These are phyloP conservation scores for Seriola dumerili DNA, from an alignment of 2,113 vertebrate species.

Conservation along the genomic window DNA sequence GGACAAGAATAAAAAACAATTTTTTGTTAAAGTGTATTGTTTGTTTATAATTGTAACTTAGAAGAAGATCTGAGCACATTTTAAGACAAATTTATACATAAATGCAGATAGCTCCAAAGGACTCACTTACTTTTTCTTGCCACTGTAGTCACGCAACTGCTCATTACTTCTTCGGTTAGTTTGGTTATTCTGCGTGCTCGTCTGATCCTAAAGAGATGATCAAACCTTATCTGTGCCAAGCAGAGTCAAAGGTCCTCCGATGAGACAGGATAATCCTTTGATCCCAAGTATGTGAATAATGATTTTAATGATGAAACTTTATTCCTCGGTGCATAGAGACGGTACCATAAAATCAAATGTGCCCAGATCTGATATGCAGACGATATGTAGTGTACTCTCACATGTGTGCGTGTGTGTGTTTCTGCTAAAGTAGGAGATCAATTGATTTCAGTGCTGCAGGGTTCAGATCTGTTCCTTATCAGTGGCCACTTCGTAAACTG, in stretches of 20 bases:
- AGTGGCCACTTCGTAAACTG: slow-evolving; percentile 47
- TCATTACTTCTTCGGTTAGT: slow-evolving; percentile 35
- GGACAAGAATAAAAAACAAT: too few relatives aligned
- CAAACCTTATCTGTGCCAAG: slow-evolving; percentile 44
- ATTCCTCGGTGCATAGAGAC: slow-evolving; percentile 2
- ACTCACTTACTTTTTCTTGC: too few relatives aligned
- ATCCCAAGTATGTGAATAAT: slow-evolving; percentile 65
- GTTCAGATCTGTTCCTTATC: slow-evolving; percentile 53
- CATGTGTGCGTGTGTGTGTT: background rate
- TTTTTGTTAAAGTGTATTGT: too few relatives aligned
- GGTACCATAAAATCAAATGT: slow-evolving; percentile 15
- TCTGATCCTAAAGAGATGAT: slow-evolving; percentile 67
- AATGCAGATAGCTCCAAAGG: too few relatives aligned
- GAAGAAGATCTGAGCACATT: too few relatives aligned
- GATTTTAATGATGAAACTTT: slow-evolving; percentile 64
- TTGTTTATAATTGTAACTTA: too few relatives aligned
- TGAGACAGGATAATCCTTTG: slow-evolving; percentile 59
- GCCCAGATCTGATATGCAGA: slow-evolving; percentile 18
- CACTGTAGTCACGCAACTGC: slow-evolving; percentile 38
- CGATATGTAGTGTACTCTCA: background rate
- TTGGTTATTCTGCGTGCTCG: slow-evolving; percentile 35
- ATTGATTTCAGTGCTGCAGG: slow-evolving; percentile 42
- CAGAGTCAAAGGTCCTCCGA: slow-evolving; percentile 41
- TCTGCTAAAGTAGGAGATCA: slow-evolving; percentile 9
- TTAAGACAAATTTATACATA: too few relatives aligned